Evolutionary conservation across 2,888 invertebrate genomes (phyloP), one percentile per base, ranked within the genome.

Genomic region (Acronicta leporina): DNA sequence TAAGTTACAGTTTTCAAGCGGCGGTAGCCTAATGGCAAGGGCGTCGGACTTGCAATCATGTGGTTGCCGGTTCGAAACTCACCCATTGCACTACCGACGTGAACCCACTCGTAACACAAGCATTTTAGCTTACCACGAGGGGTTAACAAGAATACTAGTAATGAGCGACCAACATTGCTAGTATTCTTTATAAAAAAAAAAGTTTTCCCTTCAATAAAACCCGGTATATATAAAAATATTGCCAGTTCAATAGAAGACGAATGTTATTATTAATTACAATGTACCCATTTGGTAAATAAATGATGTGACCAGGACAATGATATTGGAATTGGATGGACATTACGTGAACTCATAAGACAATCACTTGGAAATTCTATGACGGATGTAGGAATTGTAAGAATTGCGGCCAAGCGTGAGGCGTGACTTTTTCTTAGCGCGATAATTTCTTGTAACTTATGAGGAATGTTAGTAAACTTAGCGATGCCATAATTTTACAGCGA

Each of bases 261-360:
- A 20, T 3, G 20, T 20, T 20, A 3, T 20, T 20, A 20, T 20
- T 20, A 20, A 20, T n/a, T 40, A 33, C 66, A 59, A 48, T 45
- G 43, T 43, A 20, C 20, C 20, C 4, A 30, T 62, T 64, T 41
- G 20, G 44, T 20, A 20, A 20, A 35, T 49, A 58, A 48, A 43
- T 5, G 47, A 14, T 30, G 45, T 40, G 65, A 44, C 60, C 75
- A 64, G 71, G 62, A 35, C 38, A 44, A 48, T n/a, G 41, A 52
- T 25, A 35, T 45, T 33, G 47, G 38, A 14, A 27, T 50, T 55
- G 46, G 47, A 49, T 16, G 35, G 35, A 20, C 46, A 38, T 65
- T 27, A n/a, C n/a, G n/a, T n/a, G n/a, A n/a, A n/a, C n/a, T 58
- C 51, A 56, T 16, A 48, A 44, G 45, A 43, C 20, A 10, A 45